phyloP scores from a whole-genome alignment of 2,888 invertebrate genomes.

The Eucera pruinosa region DNA sequence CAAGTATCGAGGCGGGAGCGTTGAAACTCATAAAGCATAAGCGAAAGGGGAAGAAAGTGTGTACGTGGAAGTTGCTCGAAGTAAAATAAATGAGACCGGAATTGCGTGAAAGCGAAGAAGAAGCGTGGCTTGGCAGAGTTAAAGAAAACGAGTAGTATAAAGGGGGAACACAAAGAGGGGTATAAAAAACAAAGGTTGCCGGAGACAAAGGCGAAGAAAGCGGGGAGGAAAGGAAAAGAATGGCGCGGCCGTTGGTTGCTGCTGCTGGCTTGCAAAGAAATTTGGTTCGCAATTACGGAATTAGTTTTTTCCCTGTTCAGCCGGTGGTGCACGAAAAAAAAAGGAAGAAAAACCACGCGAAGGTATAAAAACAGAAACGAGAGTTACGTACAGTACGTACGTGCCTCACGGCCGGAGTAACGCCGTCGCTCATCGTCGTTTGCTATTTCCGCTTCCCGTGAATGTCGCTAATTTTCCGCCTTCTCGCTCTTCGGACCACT shows the following conservation, averaged over 20 bases:
- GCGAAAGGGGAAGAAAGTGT: background rate
- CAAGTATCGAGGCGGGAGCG: too few relatives aligned
- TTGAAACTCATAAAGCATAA: too few relatives aligned
- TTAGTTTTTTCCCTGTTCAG: slow-evolving; percentile 52
- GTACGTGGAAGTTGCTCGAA: background rate
- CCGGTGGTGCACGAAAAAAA: background rate
- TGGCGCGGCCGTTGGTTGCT: background rate
- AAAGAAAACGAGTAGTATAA: background rate
- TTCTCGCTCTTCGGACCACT: slow-evolving; percentile 21
- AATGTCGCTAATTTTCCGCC: slow-evolving; percentile 61
- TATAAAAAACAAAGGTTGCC: slow-evolving; percentile 1
- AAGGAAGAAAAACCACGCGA: slow-evolving; percentile 31
- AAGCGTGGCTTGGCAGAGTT: too few relatives aligned
- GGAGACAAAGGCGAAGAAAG: background rate
- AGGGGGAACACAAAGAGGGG: background rate
- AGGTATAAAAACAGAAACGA: too few relatives aligned
- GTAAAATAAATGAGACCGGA: slow-evolving; percentile 20
- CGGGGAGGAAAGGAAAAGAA: slow-evolving; percentile 20
- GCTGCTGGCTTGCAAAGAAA: slow-evolving; percentile 41
- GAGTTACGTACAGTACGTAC: slow-evolving; percentile 28
- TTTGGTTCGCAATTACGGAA: slow-evolving; percentile 67
- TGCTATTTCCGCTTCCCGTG: slow-evolving; percentile 43
- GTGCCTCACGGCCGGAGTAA: slow-evolving; percentile 7
- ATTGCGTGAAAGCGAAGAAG: background rate
- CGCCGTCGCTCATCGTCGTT: slow-evolving; percentile 32